These are phyloP conservation scores for Oxygymnocypris stewartii DNA, from an alignment of 2,113 vertebrate genomes.

Conservation along the genomic window DNA sequence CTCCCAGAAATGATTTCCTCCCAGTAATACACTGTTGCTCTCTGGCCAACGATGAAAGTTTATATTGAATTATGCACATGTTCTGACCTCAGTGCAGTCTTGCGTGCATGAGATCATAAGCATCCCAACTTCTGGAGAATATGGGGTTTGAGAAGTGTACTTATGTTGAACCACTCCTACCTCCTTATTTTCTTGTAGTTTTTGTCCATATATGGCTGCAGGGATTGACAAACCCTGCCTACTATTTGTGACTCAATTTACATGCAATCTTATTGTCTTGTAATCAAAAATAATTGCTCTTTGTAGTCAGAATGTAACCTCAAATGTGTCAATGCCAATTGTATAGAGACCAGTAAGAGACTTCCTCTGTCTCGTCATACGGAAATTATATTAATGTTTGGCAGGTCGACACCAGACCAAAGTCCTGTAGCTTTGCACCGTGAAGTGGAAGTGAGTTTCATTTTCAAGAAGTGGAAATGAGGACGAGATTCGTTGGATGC, in stretches of 20 bases:
- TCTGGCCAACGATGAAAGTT: neutral
- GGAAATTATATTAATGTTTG: conserved; percentile 7
- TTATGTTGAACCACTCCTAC: neutral
- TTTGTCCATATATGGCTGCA: neutral
- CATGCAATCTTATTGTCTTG: neutral
- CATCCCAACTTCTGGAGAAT: neutral
- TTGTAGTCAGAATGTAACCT: neutral
- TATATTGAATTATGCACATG: neutral
- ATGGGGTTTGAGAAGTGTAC: neutral
- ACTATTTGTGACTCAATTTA: neutral
- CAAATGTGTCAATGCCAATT: neutral
- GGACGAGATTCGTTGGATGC: neutral
- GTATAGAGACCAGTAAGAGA: neutral
- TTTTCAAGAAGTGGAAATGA: neutral
- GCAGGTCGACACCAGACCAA: neutral
- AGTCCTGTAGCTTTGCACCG: neutral
- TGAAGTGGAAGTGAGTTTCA: neutral
- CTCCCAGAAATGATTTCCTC: neutral
- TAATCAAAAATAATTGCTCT: neutral
- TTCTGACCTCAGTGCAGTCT: neutral
- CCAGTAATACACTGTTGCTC: neutral
- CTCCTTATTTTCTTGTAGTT: neutral
- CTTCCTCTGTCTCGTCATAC: neutral
- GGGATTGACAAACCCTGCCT: neutral
- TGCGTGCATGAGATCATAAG: neutral